These are phyloP conservation scores for Hemitrygon akajei DNA, from an alignment of 2,797 vertebrate species.

Conservation along the genomic window DNA sequence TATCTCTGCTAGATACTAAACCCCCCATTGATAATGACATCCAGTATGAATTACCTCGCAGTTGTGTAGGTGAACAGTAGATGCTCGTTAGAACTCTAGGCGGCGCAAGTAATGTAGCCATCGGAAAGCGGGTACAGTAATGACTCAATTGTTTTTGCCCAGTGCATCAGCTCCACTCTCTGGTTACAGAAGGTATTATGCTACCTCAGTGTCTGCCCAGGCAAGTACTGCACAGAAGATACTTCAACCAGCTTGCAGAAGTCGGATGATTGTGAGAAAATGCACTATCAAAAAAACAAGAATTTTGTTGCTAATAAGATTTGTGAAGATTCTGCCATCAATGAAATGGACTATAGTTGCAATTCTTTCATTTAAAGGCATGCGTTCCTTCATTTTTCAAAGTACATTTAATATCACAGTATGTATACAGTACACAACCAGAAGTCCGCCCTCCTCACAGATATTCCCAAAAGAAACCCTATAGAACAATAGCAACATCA, in stretches of 20 bases:
- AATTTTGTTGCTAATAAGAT: neutral
- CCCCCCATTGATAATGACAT: no score
- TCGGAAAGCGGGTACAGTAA: no score
- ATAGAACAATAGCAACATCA: no score
- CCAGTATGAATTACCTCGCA: no score
- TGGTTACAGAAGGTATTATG: slow-evolving; percentile 1
- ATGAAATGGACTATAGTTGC: neutral
- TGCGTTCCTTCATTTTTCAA: neutral
- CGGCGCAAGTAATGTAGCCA: no score
- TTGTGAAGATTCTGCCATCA: neutral
- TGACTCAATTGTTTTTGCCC: neutral
- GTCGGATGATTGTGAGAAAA: neutral
- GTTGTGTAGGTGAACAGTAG: no score
- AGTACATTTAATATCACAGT: no score
- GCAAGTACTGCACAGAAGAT: neutral
- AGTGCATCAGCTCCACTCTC: neutral
- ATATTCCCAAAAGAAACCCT: no score
- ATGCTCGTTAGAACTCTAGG: no score
- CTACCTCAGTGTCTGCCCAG: neutral
- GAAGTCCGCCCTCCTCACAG: no score
- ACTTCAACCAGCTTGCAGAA: neutral
- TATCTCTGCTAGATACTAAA: no score
- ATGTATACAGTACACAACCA: no score
- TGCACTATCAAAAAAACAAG: neutral
- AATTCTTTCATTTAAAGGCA: neutral